Percentiles rank a stretch among this genome's conserved stretches.
Evolutionary conservation across 2,888 invertebrate genomes (phyloP).

Genomic region (Cryptophagus acutangulus): DNA sequence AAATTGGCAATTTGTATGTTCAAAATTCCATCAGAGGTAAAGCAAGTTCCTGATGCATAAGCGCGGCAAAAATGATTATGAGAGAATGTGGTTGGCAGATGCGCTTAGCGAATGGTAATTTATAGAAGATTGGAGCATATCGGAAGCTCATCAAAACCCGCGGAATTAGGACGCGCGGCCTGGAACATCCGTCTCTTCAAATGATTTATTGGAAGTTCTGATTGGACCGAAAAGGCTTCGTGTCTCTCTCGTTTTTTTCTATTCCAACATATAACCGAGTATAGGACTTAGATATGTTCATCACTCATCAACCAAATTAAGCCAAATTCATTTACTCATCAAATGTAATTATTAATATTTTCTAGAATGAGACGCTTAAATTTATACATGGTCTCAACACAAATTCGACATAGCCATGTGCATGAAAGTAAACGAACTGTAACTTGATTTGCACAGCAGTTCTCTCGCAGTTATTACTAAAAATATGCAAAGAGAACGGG

Average conservation of each 20-base stretch:
- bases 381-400: background rate
- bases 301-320: slow-evolving; percentile 23
- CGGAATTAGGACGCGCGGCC: slow-evolving; percentile 42
- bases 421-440: too few species aligned
- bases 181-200: slow-evolving; percentile 37
- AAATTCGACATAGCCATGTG: too few species aligned
- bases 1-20: slow-evolving; percentile 29
- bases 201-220: slow-evolving; percentile 37
- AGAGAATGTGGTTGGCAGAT: slow-evolving; percentile 35
- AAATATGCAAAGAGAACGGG: too few species aligned
- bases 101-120: slow-evolving; percentile 41
- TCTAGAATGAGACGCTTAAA: too few species aligned
- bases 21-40: slow-evolving; percentile 25
- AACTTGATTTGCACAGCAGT: too few species aligned
- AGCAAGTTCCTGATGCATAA: slow-evolving; percentile 25
- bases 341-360: slow-evolving; percentile 25
- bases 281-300: too few species aligned
- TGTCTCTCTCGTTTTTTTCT: too few species aligned
- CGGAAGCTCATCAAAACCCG: slow-evolving; percentile 46
- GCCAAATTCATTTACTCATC: slow-evolving; percentile 24
- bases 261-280: too few species aligned
- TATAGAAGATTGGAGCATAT: slow-evolving; percentile 44
- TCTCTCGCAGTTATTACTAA: too few species aligned
- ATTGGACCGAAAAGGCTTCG: slow-evolving; percentile 30
- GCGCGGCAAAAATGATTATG: slow-evolving; percentile 37